Base-by-base conservation (phyloP, 2,113 vertebrate genomes). In the Zosterops borbonicus region DNA sequence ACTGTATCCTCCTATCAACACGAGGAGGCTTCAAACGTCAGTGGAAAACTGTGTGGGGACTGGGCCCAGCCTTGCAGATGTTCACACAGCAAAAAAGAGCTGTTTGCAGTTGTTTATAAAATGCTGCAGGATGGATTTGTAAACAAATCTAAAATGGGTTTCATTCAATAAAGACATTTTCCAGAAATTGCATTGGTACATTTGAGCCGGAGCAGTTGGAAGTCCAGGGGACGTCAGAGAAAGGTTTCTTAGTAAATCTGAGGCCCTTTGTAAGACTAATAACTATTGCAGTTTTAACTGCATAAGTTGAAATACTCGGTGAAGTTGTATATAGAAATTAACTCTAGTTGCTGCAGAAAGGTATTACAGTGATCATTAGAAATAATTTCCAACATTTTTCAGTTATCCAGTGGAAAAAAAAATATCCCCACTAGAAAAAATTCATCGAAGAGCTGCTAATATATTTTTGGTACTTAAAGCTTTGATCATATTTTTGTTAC, bases 401-500 rank as follows among this genome's bases (percentile, higher is more conserved):
- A 85, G 55, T 86, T 91, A 88, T 44, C 46, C 58, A 49, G 19
- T 89, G 29, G 75, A 84, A 95, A 88, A 63, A 25, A 79, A 83
- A 90, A 88, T 90, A 88, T 80, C 55, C 47, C 59, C 71, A 74
- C 82, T 90, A 83, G 82, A 96, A 95, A 82, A 82, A 95, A 71
- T 59, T 79, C 6, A 22, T 73, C 2, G 80, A 94, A 84, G 59
- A 80, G 35, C 75, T 79, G 71, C 71, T 94, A 59, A 85, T 85
- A 16, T 70, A 70, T 91, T 94, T 96, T 95, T 90, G 84, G 93
- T 91, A 69, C 70, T 91, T 80, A 49, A 2, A 83, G 79, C 93
- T 97, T 95, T 96, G 95, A 95, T 97, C 92, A 49, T 85, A 77
- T 86, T 94, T 86, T 91, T 86, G 11, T 94, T 95, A 91, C 76